Percentiles rank a stretch among this genome's conserved stretches.
Conservation (phyloP, 2,113 vertebrate genomes). For the Typhlomys cinereus region DNA sequence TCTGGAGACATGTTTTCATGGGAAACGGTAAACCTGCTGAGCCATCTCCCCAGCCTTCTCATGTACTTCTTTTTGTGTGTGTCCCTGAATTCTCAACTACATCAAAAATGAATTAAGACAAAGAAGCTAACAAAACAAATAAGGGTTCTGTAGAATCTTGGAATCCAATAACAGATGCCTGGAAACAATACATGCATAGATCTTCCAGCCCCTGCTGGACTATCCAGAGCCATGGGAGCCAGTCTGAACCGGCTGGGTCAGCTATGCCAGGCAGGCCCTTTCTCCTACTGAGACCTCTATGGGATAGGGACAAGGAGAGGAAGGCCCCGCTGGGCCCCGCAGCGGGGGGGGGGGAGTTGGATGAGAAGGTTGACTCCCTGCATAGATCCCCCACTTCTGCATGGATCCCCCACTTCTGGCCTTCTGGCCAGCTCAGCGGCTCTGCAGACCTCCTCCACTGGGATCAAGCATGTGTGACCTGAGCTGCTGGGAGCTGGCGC, state of each 20-base stretch:
- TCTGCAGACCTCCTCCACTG: neutral
- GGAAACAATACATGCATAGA: neutral
- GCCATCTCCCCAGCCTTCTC: too few species aligned
- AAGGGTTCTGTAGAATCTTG: neutral
- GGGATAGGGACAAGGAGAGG: neutral
- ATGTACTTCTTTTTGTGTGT: neutral
- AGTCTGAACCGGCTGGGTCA: neutral
- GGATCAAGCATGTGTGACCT: neutral
- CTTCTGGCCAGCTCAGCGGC: neutral
- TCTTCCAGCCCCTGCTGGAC: neutral
- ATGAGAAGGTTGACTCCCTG: neutral
- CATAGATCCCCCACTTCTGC: neutral
- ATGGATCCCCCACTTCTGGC: neutral
- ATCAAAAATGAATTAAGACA: neutral
- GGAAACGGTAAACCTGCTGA: too few species aligned
- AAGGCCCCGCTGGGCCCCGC: neutral
- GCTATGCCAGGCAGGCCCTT: neutral
- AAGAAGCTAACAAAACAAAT: neutral
- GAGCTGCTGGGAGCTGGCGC: constrained; percentile 37
- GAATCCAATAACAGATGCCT: neutral
- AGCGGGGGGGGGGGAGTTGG: neutral
- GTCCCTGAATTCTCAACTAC: neutral
- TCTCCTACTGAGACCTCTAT: neutral
- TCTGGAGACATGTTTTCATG: too few species aligned
- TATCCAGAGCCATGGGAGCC: neutral